Evolutionary conservation across 2,888 invertebrate species (phyloP).

Genomic region (Parnassius apollo): DNA sequence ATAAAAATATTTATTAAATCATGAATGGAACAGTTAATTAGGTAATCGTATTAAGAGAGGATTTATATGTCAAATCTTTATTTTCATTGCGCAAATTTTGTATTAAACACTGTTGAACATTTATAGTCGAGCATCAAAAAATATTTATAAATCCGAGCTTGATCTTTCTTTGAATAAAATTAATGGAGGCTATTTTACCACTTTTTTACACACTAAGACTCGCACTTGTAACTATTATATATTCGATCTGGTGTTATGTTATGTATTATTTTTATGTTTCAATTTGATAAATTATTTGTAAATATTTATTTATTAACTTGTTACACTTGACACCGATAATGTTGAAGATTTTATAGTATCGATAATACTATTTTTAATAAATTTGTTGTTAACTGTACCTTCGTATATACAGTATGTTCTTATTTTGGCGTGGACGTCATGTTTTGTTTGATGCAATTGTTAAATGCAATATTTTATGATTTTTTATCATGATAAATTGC

Average conservation of each 20-base stretch:
- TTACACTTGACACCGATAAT: no score
- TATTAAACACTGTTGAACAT: constrained; percentile 22
- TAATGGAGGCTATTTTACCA: neutral
- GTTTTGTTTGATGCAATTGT: neutral
- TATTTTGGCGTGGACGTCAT: constrained; percentile 3
- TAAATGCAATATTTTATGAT: neutral
- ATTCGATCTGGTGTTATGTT: no score
- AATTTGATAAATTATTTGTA: no score
- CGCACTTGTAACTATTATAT: no score
- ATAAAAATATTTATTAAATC: constrained; percentile 8
- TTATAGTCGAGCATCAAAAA: constrained; percentile 7
- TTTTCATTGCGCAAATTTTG: constrained; percentile 26
- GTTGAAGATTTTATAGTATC: no score
- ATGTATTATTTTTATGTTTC: no score
- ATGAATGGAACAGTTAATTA: constrained; percentile 24
- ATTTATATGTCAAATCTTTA: constrained; percentile 22
- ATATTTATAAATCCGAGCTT: constrained; percentile 26
- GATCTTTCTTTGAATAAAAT: constrained; percentile 13
- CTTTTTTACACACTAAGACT: no score
- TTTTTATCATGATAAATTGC: neutral
- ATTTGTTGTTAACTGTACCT: constrained; percentile 17
- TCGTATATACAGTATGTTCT: constrained; percentile 6
- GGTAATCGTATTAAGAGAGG: constrained; percentile 23
- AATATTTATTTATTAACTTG: neutral
- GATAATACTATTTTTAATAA: neutral